These are phyloP conservation scores for Merluccius polli DNA, from an alignment of 2,797 vertebrate genomes.

Conservation along the genomic window DNA sequence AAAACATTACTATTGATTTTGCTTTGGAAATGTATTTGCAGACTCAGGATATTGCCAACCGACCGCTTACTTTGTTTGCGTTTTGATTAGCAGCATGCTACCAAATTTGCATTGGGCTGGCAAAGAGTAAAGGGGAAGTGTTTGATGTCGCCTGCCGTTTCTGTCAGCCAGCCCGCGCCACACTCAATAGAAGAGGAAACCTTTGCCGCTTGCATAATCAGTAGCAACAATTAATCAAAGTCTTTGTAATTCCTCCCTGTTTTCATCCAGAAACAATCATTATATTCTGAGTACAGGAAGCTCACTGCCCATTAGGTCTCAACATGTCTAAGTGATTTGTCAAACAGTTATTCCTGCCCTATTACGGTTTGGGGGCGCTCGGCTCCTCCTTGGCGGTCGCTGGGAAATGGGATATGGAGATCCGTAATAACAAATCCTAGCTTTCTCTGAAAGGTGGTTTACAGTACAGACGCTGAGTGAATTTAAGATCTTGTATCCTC, in stretches of 20 bases:
- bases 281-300: constrained; percentile 4
- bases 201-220: constrained; percentile 5
- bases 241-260: constrained; percentile 3
- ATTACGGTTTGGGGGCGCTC: constrained; percentile 37
- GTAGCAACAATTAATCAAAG: constrained; percentile 12
- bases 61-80: constrained; percentile 19
- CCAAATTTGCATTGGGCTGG: neutral
- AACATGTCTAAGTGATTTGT: constrained; percentile 34
- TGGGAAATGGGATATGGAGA: constrained; percentile 49
- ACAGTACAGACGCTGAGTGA: constrained; percentile 57
- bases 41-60: no score
- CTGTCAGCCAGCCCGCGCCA: constrained; percentile 9
- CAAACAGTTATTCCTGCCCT: constrained; percentile 45
- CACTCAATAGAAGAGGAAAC: constrained; percentile 32
- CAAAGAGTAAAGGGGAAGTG: constrained; percentile 23
- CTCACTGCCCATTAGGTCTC: constrained; percentile 36
- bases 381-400: constrained; percentile 43
- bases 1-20: neutral
- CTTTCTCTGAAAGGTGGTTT: constrained; percentile 65
- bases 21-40: constrained; percentile 7
- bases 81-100: constrained; percentile 20
- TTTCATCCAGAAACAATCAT: constrained; percentile 27
- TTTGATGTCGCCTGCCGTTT: constrained; percentile 16
- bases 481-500: constrained; percentile 49
- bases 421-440: constrained; percentile 62